Conservation (phyloP, 2,888 invertebrate species). For the Drosophila engyochracea region DNA sequence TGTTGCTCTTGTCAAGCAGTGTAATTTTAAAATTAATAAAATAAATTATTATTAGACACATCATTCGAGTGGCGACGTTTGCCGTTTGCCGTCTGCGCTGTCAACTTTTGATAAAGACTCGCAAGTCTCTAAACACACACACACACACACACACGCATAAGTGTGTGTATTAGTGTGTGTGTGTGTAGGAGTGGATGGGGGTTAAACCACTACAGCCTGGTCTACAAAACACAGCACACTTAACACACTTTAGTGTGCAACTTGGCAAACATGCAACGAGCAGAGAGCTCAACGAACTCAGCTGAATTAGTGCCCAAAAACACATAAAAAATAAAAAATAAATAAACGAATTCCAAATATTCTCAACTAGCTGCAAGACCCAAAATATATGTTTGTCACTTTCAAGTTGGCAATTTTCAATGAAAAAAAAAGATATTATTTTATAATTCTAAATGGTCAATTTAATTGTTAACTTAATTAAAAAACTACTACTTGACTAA, state of each 20-base stretch:
- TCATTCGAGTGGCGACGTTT: constrained; percentile 32
- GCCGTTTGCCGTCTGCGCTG: constrained; percentile 22
- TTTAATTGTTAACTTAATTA: neutral
- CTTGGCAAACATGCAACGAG: constrained; percentile 34
- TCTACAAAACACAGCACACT: constrained; percentile 30
- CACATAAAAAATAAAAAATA: neutral
- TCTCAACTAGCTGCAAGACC: neutral
- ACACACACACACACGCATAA: constrained; percentile 4
- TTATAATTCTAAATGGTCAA: neutral
- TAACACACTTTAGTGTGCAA: constrained; percentile 53
- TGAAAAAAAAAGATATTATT: neutral
- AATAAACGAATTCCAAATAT: neutral
- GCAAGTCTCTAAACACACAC: constrained; percentile 48
- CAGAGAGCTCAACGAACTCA: constrained; percentile 18
- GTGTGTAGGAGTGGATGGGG: neutral
- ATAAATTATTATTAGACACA: constrained; percentile 80
- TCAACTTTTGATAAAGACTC: constrained; percentile 65
- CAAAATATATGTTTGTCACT: neutral
- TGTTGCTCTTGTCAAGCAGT: constrained; percentile 73
- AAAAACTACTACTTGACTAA: neutral
- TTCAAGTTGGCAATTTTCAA: neutral
- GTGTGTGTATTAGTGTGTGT: neutral
- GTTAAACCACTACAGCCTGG: neutral
- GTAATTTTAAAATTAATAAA: constrained; percentile 80
- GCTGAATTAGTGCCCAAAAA: constrained; percentile 4